Percentiles rank a stretch among this genome's conserved stretches.
These are phyloP conservation scores for Arothron firmamentum DNA, from an alignment of 2,113 vertebrate genomes.

Conservation along the genomic window DNA sequence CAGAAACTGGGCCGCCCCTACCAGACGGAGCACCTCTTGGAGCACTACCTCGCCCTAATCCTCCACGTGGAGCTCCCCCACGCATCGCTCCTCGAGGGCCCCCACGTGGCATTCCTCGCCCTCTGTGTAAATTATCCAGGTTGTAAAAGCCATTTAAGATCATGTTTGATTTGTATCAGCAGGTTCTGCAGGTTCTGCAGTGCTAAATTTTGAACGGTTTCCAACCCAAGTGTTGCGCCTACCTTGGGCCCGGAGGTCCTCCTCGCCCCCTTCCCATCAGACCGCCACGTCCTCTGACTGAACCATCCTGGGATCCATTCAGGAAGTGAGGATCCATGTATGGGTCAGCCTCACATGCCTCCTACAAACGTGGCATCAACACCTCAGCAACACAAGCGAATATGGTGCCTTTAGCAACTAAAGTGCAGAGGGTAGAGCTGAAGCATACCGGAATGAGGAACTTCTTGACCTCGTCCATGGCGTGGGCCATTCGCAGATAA, in stretches of 20 bases:
- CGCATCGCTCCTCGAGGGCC: constrained; percentile 81
- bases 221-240: background rate
- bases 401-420: background rate
- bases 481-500: constrained; percentile 93
- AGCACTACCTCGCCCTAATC: constrained; percentile 79
- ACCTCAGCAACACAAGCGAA: background rate
- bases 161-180: no score
- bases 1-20: constrained; percentile 80
- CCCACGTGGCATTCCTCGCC: constrained; percentile 85
- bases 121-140: constrained; percentile 63
- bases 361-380: constrained; percentile 52
- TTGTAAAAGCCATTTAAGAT: background rate
- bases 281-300: constrained; percentile 80
- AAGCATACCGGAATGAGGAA: constrained; percentile 88
- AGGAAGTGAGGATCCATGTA: constrained; percentile 92
- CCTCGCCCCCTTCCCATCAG: constrained; percentile 84
- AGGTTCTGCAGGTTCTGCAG: no score
- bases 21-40: constrained; percentile 80
- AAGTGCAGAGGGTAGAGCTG: accelerated
- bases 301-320: constrained; percentile 86
- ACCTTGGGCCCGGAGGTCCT: constrained; percentile 86
- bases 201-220: background rate
- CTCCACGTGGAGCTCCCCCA: constrained; percentile 83
- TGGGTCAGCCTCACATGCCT: constrained; percentile 89
- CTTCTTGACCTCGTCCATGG: constrained; percentile 98